Percentiles rank a stretch among this genome's conserved stretches.
Evolutionary conservation across 1,140 invertebrate species (phyloP).

Genomic region (Leptinotarsa texana): DNA sequence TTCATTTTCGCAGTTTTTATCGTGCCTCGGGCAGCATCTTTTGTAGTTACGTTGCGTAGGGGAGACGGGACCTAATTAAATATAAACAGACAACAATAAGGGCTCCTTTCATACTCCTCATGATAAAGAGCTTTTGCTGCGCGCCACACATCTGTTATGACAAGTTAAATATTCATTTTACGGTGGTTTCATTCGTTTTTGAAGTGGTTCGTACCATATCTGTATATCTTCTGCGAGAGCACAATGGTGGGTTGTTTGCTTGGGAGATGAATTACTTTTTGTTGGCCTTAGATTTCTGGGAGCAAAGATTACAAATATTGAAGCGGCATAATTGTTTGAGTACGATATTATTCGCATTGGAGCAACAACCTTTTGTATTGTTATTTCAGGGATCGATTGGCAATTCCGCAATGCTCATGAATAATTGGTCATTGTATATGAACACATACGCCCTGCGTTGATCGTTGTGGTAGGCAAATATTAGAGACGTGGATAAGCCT

Average conservation of each 20-base stretch:
- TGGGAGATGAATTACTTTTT: constrained; percentile 20
- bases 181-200: constrained; percentile 47
- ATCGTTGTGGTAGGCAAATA: too few relatives aligned
- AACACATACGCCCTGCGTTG: too few relatives aligned
- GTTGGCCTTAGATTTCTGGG: background rate
- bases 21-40: constrained; percentile 16
- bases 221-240: background rate
- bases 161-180: constrained; percentile 52
- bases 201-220: constrained; percentile 32
- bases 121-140: constrained; percentile 21
- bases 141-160: constrained; percentile 46
- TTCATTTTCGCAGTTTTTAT: constrained; percentile 25
- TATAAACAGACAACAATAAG: constrained; percentile 47
- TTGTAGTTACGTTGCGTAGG: constrained; percentile 15
- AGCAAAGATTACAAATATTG: constrained; percentile 9
- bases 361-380: too few relatives aligned
- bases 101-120: constrained; percentile 28
- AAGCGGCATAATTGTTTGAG: background rate
- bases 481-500: too few relatives aligned
- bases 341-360: background rate
- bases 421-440: too few relatives aligned
- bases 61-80: constrained; percentile 43
- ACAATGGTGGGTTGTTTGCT: constrained; percentile 16
- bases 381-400: too few relatives aligned
- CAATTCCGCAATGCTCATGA: too few relatives aligned